phyloP scores from a whole-genome alignment of 2,888 invertebrate species.

The Synergus laeviventris region DNA sequence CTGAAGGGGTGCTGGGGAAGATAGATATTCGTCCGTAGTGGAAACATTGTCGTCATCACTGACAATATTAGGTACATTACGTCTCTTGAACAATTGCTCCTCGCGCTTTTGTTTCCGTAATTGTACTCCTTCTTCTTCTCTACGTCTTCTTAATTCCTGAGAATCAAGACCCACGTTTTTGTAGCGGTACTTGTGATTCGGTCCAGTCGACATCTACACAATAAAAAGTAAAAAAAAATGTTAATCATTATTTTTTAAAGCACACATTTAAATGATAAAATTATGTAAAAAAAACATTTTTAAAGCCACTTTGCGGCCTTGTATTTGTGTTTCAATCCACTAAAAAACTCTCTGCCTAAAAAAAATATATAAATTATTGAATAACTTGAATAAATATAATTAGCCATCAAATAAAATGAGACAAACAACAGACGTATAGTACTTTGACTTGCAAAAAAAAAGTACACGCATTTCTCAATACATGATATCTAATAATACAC shows the following conservation, averaged over 20 bases:
- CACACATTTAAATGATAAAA: too few relatives aligned
- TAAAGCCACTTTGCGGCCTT: too few relatives aligned
- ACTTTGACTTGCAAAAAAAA: not conserved
- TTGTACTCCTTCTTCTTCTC: constrained; percentile 98
- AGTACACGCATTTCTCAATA: not conserved
- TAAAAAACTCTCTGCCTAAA: too few relatives aligned
- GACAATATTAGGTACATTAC: constrained; percentile 83
- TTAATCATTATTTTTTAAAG: not conserved
- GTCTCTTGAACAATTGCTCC: constrained; percentile 93
- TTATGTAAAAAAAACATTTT: too few relatives aligned
- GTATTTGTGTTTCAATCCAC: too few relatives aligned
- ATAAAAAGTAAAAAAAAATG: constrained; percentile 51
- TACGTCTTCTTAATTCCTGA: constrained; percentile 91
- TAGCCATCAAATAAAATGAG: not conserved
- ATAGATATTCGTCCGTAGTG: constrained; percentile 62
- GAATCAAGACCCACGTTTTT: constrained; percentile 96
- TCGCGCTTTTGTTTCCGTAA: constrained; percentile 96
- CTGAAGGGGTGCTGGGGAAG: constrained; percentile 59
- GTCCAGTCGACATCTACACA: constrained; percentile 85
- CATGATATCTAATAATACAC: not conserved
- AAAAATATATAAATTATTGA: too few relatives aligned
- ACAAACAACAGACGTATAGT: constrained; percentile 1
- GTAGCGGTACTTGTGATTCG: constrained; percentile 91
- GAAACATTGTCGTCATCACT: constrained; percentile 69
- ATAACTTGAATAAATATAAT: not conserved